Percentiles rank a stretch among this genome's conserved stretches.
Evolutionary conservation across 2,888 invertebrate species (phyloP).

Genomic region (Julus scanicus): DNA sequence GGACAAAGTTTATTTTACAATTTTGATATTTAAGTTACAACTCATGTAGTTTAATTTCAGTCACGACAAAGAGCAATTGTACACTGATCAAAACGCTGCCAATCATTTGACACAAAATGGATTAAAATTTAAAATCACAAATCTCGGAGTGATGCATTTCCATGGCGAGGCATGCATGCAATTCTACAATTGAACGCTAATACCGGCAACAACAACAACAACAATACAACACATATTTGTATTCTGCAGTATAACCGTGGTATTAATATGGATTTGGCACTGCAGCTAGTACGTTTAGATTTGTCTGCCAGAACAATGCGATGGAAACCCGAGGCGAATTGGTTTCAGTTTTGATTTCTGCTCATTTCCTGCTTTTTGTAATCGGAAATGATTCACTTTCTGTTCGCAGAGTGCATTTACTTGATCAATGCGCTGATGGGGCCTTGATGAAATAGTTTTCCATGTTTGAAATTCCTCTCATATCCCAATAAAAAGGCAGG

Average conservation of each 20-base stretch:
- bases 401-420: neutral
- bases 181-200: too few relatives aligned
- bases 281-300: neutral
- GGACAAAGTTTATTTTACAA: too few relatives aligned
- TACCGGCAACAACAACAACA: too few relatives aligned
- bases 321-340: slow-evolving; percentile 11
- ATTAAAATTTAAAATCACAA: too few relatives aligned
- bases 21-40: too few relatives aligned
- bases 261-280: neutral
- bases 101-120: too few relatives aligned
- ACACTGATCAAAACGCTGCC: too few relatives aligned
- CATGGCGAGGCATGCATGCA: too few relatives aligned
- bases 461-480: neutral
- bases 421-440: slow-evolving; percentile 5
- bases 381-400: slow-evolving; percentile 15
- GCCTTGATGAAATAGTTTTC: neutral
- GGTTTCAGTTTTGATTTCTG: slow-evolving; percentile 27
- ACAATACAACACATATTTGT: too few relatives aligned
- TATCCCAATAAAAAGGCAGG: neutral
- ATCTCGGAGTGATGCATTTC: too few relatives aligned
- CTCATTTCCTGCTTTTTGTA: slow-evolving; percentile 22
- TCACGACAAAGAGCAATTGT: too few relatives aligned
- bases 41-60: too few relatives aligned
- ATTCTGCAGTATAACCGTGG: neutral
- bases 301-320: neutral